Evolutionary conservation across 2,113 vertebrate species (phyloP).

Genomic region (Eolophus roseicapilla): DNA sequence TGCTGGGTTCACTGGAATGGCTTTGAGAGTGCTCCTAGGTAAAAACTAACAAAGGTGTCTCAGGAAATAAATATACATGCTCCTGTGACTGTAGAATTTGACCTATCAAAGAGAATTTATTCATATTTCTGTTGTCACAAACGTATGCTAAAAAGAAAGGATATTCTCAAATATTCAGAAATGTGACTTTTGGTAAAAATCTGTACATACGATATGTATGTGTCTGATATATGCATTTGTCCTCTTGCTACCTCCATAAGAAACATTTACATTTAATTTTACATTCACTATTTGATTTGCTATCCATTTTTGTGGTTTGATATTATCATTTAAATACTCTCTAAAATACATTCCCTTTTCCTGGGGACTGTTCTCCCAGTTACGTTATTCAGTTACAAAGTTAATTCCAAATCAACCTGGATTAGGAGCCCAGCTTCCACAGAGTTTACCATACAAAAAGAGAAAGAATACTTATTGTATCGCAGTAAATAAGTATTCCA

Average conservation of each 20-base stretch:
- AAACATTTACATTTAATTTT: neutral
- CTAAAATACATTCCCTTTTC: neutral
- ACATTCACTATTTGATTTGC: neutral
- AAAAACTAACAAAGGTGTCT: neutral
- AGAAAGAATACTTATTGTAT: neutral
- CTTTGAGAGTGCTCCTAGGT: neutral
- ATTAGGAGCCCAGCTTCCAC: neutral
- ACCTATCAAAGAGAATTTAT: neutral
- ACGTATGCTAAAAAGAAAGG: neutral
- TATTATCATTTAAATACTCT: neutral
- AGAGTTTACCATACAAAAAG: neutral
- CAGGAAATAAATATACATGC: neutral
- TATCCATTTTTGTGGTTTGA: neutral
- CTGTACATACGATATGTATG: fast-evolving
- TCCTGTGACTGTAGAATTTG: neutral
- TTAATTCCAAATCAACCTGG: neutral
- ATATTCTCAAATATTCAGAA: neutral
- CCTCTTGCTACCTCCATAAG: neutral
- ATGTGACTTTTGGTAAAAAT: neutral
- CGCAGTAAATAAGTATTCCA: neutral
- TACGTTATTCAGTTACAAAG: neutral
- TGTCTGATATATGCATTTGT: neutral
- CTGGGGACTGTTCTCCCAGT: neutral
- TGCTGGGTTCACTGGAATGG: neutral
- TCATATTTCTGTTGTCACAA: neutral